phyloP scores from a whole-genome alignment of 2,797 vertebrate species.

The Danio kyathit region DNA sequence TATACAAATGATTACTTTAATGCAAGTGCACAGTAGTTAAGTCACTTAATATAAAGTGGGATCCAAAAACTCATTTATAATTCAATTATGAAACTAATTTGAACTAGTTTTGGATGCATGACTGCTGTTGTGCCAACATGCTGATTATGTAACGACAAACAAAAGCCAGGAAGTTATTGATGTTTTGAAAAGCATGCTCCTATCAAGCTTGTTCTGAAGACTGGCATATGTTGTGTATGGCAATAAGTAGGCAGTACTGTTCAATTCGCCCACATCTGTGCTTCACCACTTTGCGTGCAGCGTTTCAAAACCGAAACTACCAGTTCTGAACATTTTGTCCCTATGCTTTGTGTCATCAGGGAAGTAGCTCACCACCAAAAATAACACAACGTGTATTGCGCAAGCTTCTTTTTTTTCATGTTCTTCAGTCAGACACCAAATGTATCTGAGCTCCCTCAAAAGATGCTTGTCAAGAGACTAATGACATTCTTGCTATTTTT shows the following conservation, averaged over 20 bases:
- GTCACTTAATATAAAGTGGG: no score
- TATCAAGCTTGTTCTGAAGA: not conserved
- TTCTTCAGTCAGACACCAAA: not conserved
- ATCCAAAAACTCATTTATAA: not conserved
- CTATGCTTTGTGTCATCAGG: conserved; percentile 31
- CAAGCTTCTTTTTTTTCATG: not conserved
- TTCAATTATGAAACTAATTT: conserved; percentile 26
- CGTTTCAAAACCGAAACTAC: conserved; percentile 44
- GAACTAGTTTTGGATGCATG: conserved; percentile 20
- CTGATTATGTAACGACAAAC: conserved; percentile 1
- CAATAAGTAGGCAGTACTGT: not conserved
- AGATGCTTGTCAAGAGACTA: not conserved
- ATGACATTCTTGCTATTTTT: not conserved
- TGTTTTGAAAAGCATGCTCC: not conserved
- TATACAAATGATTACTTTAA: no score
- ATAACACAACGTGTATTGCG: conserved; percentile 34
- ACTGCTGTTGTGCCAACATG: not conserved
- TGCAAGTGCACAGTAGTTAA: no score
- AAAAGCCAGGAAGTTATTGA: not conserved
- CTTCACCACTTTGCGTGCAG: conserved; percentile 22
- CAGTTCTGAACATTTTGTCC: conserved; percentile 61
- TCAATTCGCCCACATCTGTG: conserved; percentile 30
- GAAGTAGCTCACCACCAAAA: conserved; percentile 55
- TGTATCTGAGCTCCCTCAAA: no score
- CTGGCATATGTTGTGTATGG: not conserved